Evolutionary conservation across 35 echinoderm and acorn worm genomes (phyloP).

Genomic region (Lytechinus pictus): DNA sequence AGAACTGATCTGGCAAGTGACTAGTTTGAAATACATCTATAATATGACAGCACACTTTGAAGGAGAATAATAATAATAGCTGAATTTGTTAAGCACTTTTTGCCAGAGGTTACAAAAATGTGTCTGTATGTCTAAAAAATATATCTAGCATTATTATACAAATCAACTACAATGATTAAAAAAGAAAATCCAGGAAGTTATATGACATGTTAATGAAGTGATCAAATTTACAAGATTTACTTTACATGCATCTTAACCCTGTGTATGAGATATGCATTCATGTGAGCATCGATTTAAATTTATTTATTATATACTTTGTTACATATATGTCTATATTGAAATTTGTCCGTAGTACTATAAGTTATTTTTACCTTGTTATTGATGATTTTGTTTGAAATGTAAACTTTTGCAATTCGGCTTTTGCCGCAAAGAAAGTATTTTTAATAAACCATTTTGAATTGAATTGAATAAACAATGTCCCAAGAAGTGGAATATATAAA

Average conservation of each 20-base stretch:
- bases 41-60: neutral
- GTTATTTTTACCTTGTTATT: too few species aligned
- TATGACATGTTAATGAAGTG: neutral
- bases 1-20: neutral
- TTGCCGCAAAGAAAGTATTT: too few species aligned
- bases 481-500: neutral
- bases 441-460: too few species aligned
- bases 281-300: too few species aligned
- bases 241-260: neutral
- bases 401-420: too few species aligned
- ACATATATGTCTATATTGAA: too few species aligned
- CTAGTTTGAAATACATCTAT: neutral
- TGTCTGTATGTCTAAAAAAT: neutral
- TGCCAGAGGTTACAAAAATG: neutral
- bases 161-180: neutral
- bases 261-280: neutral
- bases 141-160: neutral
- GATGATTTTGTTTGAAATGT: too few species aligned
- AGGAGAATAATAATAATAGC: neutral
- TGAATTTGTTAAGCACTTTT: too few species aligned
- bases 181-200: too few species aligned
- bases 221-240: neutral
- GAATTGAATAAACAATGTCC: neutral
- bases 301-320: too few species aligned
- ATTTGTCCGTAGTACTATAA: too few species aligned